Conservation (phyloP, 2,888 invertebrate genomes). For the Nycteola revayana region DNA sequence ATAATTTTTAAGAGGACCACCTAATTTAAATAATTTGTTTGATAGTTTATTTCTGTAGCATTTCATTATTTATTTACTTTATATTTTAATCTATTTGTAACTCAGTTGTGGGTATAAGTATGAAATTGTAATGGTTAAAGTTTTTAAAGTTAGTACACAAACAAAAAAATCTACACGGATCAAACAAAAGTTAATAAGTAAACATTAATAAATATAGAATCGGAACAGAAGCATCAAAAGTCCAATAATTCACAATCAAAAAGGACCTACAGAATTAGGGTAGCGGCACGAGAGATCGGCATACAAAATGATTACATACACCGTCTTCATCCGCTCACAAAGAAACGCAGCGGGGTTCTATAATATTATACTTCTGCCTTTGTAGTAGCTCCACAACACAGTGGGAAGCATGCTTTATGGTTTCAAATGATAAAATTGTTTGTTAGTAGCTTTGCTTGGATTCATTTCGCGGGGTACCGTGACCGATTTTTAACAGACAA, state of each 20-base stretch:
- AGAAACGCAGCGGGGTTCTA: constrained; percentile 77
- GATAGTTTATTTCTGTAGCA: no score
- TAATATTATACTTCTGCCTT: constrained; percentile 79
- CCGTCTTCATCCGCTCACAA: constrained; percentile 77
- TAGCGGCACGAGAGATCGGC: constrained; percentile 69
- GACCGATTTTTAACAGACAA: constrained; percentile 55
- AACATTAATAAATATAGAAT: constrained; percentile 66
- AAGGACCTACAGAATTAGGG: constrained; percentile 74
- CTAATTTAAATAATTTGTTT: no score
- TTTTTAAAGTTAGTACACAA: no score
- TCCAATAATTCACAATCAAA: constrained; percentile 78
- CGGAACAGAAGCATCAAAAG: constrained; percentile 72
- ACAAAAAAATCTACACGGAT: constrained; percentile 3
- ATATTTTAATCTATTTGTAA: no score
- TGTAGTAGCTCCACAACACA: constrained; percentile 72
- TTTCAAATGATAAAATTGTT: constrained; percentile 81
- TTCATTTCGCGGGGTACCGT: constrained; percentile 65
- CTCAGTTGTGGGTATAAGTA: no score
- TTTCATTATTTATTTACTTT: no score
- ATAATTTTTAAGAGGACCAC: no score
- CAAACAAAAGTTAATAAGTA: constrained; percentile 48
- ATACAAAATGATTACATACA: constrained; percentile 78
- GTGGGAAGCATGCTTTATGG: constrained; percentile 80
- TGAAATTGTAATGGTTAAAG: background rate
- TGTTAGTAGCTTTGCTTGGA: constrained; percentile 74